Conservation (phyloP, 2,888 invertebrate species). For the Rhamphomyia laevipes region DNA sequence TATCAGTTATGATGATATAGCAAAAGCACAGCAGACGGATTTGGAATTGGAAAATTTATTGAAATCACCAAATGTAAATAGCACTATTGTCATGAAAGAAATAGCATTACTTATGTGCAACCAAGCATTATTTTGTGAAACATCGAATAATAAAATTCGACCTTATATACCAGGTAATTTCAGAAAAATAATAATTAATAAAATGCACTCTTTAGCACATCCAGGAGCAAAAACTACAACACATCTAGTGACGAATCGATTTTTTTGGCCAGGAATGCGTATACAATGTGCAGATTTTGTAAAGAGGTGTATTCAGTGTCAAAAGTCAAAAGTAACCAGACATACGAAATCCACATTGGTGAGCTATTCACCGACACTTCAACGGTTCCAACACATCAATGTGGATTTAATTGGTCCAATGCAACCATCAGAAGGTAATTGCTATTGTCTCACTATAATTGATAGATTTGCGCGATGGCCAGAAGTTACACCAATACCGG, state of each 20-base stretch:
- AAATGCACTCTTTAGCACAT: conserved; percentile 5
- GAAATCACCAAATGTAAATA: neutral
- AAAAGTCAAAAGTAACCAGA: conserved; percentile 1
- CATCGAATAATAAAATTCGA: conserved; percentile 2
- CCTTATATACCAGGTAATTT: conserved; percentile 6
- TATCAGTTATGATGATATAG: conserved; percentile 1
- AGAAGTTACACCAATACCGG: no score
- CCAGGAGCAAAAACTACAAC: neutral
- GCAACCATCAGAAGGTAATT: neutral
- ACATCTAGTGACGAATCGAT: neutral
- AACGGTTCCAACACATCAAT: conserved; percentile 9
- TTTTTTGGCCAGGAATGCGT: conserved; percentile 8
- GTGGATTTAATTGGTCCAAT: conserved; percentile 10
- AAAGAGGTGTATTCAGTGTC: conserved; percentile 4
- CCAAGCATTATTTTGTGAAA: conserved; percentile 3
- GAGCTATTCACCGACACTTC: neutral
- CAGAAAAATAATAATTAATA: neutral
- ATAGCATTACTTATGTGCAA: conserved; percentile 1
- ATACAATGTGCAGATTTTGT: conserved; percentile 1
- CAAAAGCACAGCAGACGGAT: neutral
- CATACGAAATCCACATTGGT: neutral
- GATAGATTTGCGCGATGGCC: no score
- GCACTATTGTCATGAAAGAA: conserved; percentile 1
- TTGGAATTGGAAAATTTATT: neutral
- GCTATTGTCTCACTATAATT: neutral